Evolutionary conservation across 2,888 invertebrate species (phyloP).

Genomic region (Pardosa pseudoannulata): DNA sequence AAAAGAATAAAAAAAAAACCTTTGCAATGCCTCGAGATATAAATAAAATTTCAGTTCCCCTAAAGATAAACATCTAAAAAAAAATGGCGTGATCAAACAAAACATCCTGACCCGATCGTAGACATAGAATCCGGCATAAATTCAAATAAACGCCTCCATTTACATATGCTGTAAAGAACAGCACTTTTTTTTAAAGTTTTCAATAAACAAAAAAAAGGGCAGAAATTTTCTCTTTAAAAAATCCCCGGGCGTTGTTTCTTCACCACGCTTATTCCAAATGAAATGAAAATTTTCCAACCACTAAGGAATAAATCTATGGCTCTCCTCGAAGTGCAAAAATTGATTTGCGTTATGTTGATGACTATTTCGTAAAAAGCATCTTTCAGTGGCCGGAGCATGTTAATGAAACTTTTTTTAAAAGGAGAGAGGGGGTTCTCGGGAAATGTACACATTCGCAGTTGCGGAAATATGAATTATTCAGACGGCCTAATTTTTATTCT

Average conservation of each 20-base stretch:
- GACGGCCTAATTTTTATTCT: neutral
- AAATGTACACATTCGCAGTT: neutral
- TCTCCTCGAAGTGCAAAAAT: slow-evolving; percentile 44
- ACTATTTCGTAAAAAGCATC: slow-evolving; percentile 41
- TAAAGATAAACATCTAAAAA: slow-evolving; percentile 5
- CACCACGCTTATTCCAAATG: slow-evolving; percentile 37
- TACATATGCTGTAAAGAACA: slow-evolving; percentile 33
- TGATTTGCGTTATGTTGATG: slow-evolving; percentile 63
- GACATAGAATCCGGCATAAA: slow-evolving; percentile 60
- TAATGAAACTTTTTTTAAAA: slow-evolving; percentile 61
- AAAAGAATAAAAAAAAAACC: too few relatives aligned
- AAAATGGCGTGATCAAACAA: slow-evolving; percentile 45
- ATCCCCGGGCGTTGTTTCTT: slow-evolving; percentile 46
- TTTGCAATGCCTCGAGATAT: neutral
- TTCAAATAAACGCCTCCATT: slow-evolving; percentile 59
- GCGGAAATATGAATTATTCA: slow-evolving; percentile 13
- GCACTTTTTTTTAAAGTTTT: neutral
- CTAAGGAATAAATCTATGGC: slow-evolving; percentile 17
- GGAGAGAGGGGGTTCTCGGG: neutral
- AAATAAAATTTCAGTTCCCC: neutral
- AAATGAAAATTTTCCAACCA: slow-evolving; percentile 33
- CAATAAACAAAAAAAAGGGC: slow-evolving; percentile 44
- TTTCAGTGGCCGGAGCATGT: slow-evolving; percentile 37
- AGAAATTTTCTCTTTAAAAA: slow-evolving; percentile 33
- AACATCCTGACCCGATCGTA: slow-evolving; percentile 52